Base-by-base conservation (phyloP, 2,888 invertebrate species). In the Resseliella maxima region DNA sequence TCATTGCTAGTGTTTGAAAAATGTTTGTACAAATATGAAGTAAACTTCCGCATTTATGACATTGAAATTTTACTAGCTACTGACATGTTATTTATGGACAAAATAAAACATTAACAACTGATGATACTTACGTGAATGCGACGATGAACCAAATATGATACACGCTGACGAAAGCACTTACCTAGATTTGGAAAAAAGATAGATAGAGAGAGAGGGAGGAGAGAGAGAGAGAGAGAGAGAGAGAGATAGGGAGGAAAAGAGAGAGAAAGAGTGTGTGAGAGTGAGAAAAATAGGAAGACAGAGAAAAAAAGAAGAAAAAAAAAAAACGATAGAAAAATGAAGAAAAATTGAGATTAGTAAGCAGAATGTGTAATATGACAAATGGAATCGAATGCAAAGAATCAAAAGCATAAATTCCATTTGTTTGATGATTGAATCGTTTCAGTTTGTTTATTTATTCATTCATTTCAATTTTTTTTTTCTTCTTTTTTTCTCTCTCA, bases 161-260 rank as follows among this genome's bases (percentile, higher is more conserved):
- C 96, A 87, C 96, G 91, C 90, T 97, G 97, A 12, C 97, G 93
- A 89, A 97, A 97, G 89, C 95, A 94, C 93, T 97, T 97, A 18
- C 96, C 96, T 96, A 72, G 31, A 72, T 24, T 15, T 59, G 5
- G 8, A 50, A 8, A 50, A 8, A 50, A 50, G 46, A 1, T 2
- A 50, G 18, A 15, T 8, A 50, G 12, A 50, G 12, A 8, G 41
- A 41, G 41, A 6, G 18, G 46, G 18, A 50, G 18, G n/a, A 50
- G 12, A 50, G 46, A 1, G 18, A 50, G 18, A 15, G 8, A 50
- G 12, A 50, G 12, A 8, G 41, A 41, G 41, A 6, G 18, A 18
- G 18, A 50, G 18, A 50, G 46, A 50, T 8, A 50, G 46, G 18
- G 18, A 50, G 46, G 18, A 50, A 50, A 50, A 50, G n/a, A 18